A percentile compares a stretch with the other conserved stretches of the same genome.
Conservation (phyloP, 2,797 vertebrate species). For the Tiaroga cobitis region DNA sequence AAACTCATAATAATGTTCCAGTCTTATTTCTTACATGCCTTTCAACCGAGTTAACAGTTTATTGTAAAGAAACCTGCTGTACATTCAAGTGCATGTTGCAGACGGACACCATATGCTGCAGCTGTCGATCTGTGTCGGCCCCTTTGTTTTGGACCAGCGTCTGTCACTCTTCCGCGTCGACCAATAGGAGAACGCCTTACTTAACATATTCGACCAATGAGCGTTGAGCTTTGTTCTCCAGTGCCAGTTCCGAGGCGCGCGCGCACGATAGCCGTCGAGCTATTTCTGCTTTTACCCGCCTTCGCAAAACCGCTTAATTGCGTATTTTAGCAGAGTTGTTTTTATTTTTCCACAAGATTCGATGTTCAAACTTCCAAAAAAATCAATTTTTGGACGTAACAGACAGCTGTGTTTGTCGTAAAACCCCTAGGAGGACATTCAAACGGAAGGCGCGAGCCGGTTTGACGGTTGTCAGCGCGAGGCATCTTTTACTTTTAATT, state of each 20-base stretch:
- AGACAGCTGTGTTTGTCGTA: slow-evolving; percentile 41
- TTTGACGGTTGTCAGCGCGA: slow-evolving; percentile 52
- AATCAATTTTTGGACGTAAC: slow-evolving; percentile 2
- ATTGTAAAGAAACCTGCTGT: not conserved
- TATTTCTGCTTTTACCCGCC: slow-evolving; percentile 41
- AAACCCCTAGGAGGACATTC: slow-evolving; percentile 40
- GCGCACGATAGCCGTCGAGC: slow-evolving; percentile 36
- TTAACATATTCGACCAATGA: slow-evolving; percentile 39
- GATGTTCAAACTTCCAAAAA: not conserved
- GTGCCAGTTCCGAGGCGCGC: slow-evolving; percentile 42
- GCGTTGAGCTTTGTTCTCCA: not conserved
- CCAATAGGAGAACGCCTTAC: slow-evolving; percentile 45
- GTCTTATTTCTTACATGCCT: not conserved
- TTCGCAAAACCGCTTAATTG: not conserved
- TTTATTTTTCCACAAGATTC: too few species aligned
- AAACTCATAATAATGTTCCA: not conserved
- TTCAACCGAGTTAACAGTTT: not conserved
- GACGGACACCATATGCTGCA: not conserved
- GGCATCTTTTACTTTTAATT: not conserved
- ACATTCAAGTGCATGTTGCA: not conserved
- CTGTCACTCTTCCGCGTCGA: not conserved
- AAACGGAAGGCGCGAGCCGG: slow-evolving; percentile 54
- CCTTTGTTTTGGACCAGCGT: slow-evolving; percentile 52
- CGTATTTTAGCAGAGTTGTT: not conserved
- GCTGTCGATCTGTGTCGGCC: slow-evolving; percentile 23